A percentile compares a stretch with the other conserved stretches of the same genome.
Evolutionary conservation across 2,888 invertebrate genomes (phyloP).

Genomic region (Macaria notata): DNA sequence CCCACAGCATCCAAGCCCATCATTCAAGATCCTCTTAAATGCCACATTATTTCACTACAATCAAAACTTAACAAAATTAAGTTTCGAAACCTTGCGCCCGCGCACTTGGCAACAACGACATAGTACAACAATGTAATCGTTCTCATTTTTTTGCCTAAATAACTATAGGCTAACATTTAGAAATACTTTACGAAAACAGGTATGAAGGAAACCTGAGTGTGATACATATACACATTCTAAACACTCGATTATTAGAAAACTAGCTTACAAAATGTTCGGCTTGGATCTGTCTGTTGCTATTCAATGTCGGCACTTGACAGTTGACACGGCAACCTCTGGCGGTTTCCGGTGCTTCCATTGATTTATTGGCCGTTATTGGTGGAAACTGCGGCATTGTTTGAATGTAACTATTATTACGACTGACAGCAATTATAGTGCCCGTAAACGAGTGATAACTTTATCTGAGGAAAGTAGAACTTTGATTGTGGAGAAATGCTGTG

Average conservation of each 20-base stretch:
- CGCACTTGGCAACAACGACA: slow-evolving; percentile 30
- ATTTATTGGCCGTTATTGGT: slow-evolving; percentile 45
- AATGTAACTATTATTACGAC: slow-evolving; percentile 22
- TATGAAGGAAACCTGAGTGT: too few species aligned
- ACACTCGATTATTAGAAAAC: too few species aligned
- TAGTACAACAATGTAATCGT: too few species aligned
- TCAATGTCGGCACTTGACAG: slow-evolving; percentile 19
- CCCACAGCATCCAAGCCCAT: slow-evolving; percentile 6
- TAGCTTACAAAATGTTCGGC: too few species aligned
- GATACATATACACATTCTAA: too few species aligned
- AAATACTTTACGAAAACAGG: too few species aligned
- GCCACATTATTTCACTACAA: slow-evolving; percentile 13
- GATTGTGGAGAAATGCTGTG: not conserved
- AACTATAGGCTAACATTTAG: too few species aligned
- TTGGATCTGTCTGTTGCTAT: too few species aligned
- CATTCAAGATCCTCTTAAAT: slow-evolving; percentile 13
- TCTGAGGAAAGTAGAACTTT: slow-evolving; percentile 12
- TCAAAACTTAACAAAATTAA: slow-evolving; percentile 14
- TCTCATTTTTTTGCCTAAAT: too few species aligned
- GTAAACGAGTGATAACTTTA: slow-evolving; percentile 8
- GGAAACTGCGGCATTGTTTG: slow-evolving; percentile 38
- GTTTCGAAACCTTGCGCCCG: slow-evolving; percentile 42
- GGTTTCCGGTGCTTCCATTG: slow-evolving; percentile 48
- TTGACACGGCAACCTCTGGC: slow-evolving; percentile 51
- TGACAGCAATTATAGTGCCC: slow-evolving; percentile 6